Evolutionary conservation across 2,797 vertebrate species (phyloP), one percentile per base, ranked within the genome.

Genomic region (Babyrousa celebensis): DNA sequence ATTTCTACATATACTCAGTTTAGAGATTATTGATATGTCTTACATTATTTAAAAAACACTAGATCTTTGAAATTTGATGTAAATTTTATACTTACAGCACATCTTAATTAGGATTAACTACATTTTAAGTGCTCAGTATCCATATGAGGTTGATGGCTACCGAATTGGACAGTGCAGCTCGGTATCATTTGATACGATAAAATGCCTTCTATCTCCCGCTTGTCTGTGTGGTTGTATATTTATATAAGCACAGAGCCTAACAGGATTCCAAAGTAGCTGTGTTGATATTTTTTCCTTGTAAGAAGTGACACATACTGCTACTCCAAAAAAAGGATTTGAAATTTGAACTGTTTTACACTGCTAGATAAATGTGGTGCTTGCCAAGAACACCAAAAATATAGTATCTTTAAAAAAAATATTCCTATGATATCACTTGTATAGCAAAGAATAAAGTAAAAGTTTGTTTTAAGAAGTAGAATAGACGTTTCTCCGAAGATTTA

Each of bases 391-490:
- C 70, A 70, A 63, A 70, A 54, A 40, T 63, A 32, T 5, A 9
- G 29, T 52, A 58, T 63, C 43, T 85, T 85, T 40, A 15, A 65
- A n/a, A 67, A 70, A 40, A 12, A n/a, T n/a, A 62, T 84, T 77
- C 23, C 4, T 92, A 77, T 54, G 20, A 17, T 70, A 70, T 77
- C n/a, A 83, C 82, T 95, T 83, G 56, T 62, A 52, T 72, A 83
- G 67, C 68, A 83, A 91, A 54, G 68, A 83, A 72, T 83, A 62
- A 63, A 83, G 23, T 62, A 27, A 60, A 82, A 90, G 21, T 9
- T 58, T 58, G 18, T 12, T 91, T 72, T 80, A 82, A 72, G 56
- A 68, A 43, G 23, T 63, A 21, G 20, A 71, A n/a, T 48, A 62
- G 78, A 18, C 20, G 20, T 68, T 85, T 85, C 12, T 43, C 9